Conservation (phyloP, 2,113 vertebrate genomes). For the Labeo catla region DNA sequence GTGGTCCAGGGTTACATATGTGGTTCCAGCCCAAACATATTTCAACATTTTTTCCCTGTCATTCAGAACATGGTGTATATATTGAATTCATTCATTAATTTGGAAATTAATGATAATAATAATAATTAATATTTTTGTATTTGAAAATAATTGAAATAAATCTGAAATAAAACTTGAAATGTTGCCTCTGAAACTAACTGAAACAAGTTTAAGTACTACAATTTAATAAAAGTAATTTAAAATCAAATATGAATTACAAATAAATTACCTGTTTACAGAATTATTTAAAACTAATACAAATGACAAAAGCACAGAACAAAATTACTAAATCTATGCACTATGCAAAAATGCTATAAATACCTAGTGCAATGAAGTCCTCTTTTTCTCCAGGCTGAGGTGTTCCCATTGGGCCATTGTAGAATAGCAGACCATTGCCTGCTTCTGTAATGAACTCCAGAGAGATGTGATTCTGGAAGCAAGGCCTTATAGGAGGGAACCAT, state of each 20-base stretch:
- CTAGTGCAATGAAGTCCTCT: conserved; percentile 84
- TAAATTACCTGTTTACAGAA: too few relatives aligned
- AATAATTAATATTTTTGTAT: too few relatives aligned
- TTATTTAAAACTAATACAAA: too few relatives aligned
- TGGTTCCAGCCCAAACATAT: too few relatives aligned
- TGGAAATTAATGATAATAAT: too few relatives aligned
- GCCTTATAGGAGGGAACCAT: conserved; percentile 86
- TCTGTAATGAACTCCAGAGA: conserved; percentile 88
- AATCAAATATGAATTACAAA: background rate
- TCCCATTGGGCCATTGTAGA: conserved; percentile 82
- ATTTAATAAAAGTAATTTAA: background rate
- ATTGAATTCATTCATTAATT: too few relatives aligned
- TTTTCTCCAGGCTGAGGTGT: conserved; percentile 66
- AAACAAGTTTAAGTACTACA: background rate
- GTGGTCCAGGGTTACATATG: too few relatives aligned
- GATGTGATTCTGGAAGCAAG: conserved; percentile 84
- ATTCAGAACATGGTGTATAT: too few relatives aligned
- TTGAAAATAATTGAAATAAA: too few relatives aligned
- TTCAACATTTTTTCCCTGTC: too few relatives aligned
- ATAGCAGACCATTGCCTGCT: conserved; percentile 77
- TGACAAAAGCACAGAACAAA: background rate
- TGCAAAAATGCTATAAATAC: conserved; percentile 64
- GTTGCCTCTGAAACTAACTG: background rate
- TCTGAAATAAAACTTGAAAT: background rate
- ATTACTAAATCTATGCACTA: background rate